A percentile compares a stretch with the other conserved stretches of the same genome.
phyloP scores from a whole-genome alignment of 92 coral and sea anemone genomes.

The Siderastrea radians region DNA sequence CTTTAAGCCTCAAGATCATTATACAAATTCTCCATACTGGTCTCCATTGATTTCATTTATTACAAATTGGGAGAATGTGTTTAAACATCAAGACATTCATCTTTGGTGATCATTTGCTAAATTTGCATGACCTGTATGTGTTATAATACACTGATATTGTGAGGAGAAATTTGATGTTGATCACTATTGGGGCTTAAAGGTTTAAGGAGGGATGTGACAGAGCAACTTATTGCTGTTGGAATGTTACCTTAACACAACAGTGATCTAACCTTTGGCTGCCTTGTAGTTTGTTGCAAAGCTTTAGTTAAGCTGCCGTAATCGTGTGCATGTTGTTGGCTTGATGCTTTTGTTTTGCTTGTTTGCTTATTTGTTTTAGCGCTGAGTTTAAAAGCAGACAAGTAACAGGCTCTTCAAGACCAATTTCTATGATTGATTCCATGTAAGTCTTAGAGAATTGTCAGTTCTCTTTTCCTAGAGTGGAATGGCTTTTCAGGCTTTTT shows the following conservation, averaged over 20 bases:
- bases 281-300: neutral
- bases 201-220: neutral
- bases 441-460: constrained; percentile 17
- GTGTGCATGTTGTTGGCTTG: constrained; percentile 41
- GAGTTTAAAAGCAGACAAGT: constrained; percentile 63
- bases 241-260: neutral
- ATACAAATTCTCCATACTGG: too few relatives aligned
- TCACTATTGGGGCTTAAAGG: too few relatives aligned
- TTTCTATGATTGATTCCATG: constrained; percentile 72
- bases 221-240: neutral
- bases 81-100: neutral
- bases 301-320: constrained; percentile 1
- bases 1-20: too few relatives aligned
- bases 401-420: constrained; percentile 48
- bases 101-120: neutral
- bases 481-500: neutral
- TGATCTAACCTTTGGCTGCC: too few relatives aligned
- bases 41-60: too few relatives aligned
- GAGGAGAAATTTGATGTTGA: too few relatives aligned
- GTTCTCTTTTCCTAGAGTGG: neutral
- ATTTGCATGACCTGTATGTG: too few relatives aligned
- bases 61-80: too few relatives aligned
- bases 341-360: constrained; percentile 55
- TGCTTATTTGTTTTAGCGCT: constrained; percentile 72
- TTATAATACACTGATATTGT: neutral